Evolutionary conservation across 2,888 invertebrate genomes (phyloP), one percentile per base, ranked within the genome.

Genomic region (Lamellibrachia satsuma): DNA sequence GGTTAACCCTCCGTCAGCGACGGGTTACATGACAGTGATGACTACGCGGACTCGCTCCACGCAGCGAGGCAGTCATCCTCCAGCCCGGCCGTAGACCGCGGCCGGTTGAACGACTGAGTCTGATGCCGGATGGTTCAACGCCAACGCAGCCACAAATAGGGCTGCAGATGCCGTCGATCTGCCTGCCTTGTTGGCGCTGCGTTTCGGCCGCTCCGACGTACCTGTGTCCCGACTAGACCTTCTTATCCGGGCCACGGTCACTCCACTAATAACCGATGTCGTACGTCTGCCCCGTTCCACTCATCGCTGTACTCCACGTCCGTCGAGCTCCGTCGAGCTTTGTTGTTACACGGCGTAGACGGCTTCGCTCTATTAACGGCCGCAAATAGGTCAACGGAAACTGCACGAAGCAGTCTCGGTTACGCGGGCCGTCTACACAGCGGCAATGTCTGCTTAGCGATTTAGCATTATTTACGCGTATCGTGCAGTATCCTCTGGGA

Each of bases 291-390:
- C 75, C n/a, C 75, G 75, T 75, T 75, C 75, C 15, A 75, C 75
- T 75, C 75, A 75, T 75, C 75, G 75, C 75, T 15, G 1, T 75
- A 75, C 75, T 75, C 75, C 75, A 75, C n/a, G 75, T 75, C 75
- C 75, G 22, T 22, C 75, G 6, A 75, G 75, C 75, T 6, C 75
- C 75, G 75, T n/a, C 75, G 75, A 75, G 75, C 75, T 75, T 75
- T 75, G 75, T 75, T 75, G 22, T 75, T 75, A 75, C 75, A 22
- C 75, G 75, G 75, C 75, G 75, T 6, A 75, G 75, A 75, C 75
- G 75, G 75, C 75, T 75, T 75, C 75, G 75, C 75, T 75, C 75
- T 75, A 75, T 22, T 75, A 75, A 75, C 75, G 75, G 75, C 22
- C 75, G 75, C 22, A 75, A 75, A 4, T 75, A 75, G 75, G 75